Base-by-base conservation (phyloP, 2,888 invertebrate genomes). In the Euphydryas editha region DNA sequence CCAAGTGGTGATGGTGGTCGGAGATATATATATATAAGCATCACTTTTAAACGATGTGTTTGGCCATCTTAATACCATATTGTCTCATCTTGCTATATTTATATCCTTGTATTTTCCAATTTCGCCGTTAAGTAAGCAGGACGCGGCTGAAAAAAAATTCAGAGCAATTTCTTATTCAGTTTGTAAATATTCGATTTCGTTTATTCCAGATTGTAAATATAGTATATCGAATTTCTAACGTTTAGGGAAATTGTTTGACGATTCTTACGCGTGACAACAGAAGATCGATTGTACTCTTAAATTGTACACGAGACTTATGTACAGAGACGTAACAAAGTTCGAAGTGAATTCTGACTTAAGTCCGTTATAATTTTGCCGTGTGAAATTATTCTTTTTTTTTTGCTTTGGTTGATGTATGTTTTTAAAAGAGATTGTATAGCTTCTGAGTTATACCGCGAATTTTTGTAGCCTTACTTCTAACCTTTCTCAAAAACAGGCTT, bases 91-190 rank as follows among this genome's bases (percentile, higher is more conserved):
- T 42, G 51, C 0, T 20, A 10, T 15, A 17, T 30, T 37, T 36
- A 21, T 20, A 13, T 47, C 81, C 65, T 60, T 76, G 84, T 81
- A 66, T 72, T 78, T 78, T 75, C 78, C 80, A 79, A 81, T 81
- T 79, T 78, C 65, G 68, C 75, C 66, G 18, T 76, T 83, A 83
- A 86, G 84, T 84, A 86, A 85, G 83, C 86, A 82, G 82, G 78
- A 47, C 77, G 79, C 76, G 77, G 39, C 51, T 11, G 36, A 72
- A 77, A 78, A 67, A 69, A 63, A 80, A 77, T 73, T 64, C 76
- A 74, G 75, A 47, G 79, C 82, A 81, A 85, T 85, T 81, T 80
- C 77, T 78, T 76, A 47, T 47, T 20, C 20, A 47, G 21, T 47
- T 47, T 11, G 47, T 47, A 47, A 47, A 47, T 47, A 47, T 20